Percentiles rank a stretch among this genome's conserved stretches.
phyloP scores from a whole-genome alignment of 2,888 invertebrate genomes.

The Clanis bilineata region DNA sequence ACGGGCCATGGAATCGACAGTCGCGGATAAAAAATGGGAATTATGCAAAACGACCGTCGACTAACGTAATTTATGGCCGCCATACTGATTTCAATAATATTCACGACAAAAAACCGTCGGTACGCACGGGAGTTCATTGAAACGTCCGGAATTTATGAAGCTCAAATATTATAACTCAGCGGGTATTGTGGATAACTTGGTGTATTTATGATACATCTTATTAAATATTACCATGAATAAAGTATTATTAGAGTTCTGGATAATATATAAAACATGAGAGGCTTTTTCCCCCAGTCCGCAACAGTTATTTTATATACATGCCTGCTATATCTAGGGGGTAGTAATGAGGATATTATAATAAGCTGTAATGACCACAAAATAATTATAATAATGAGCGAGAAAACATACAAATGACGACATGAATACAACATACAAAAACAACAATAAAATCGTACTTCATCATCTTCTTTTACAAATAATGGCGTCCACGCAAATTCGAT shows the following conservation, averaged over 20 bases:
- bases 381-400: too few relatives aligned
- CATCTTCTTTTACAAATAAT: too few relatives aligned
- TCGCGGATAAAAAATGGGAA: slow-evolving; percentile 27
- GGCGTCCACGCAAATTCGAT: too few relatives aligned
- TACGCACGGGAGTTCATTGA: slow-evolving; percentile 16
- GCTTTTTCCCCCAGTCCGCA: too few relatives aligned
- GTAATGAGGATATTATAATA: too few relatives aligned
- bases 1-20: slow-evolving; percentile 24
- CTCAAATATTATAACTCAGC: neutral
- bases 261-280: too few relatives aligned
- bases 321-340: too few relatives aligned
- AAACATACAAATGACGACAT: too few relatives aligned
- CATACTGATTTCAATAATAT: slow-evolving; percentile 46
- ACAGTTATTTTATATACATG: too few relatives aligned
- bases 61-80: slow-evolving; percentile 38
- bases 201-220: neutral
- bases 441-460: too few relatives aligned
- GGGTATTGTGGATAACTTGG: neutral
- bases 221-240: neutral
- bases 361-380: too few relatives aligned
- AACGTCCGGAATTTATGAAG: slow-evolving; percentile 3
- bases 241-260: neutral
- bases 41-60: slow-evolving; percentile 31
- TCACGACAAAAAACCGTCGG: slow-evolving; percentile 37
- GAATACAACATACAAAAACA: too few relatives aligned